phyloP scores from a whole-genome alignment of 30 jellyfish, hydroid and myxozoan species.

The Hydra vulgaris region DNA sequence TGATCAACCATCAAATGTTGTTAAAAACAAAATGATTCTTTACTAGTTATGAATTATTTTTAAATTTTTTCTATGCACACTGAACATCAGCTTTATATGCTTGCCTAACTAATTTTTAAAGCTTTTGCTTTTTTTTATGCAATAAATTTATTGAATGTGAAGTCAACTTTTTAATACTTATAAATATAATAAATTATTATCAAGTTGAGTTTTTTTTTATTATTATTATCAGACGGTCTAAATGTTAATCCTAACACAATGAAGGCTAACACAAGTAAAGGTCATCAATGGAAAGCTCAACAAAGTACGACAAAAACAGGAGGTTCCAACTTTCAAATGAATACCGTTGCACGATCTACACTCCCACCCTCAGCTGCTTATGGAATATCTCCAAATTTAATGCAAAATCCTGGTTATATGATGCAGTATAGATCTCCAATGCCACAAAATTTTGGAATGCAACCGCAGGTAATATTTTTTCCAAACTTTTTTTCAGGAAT shows the following conservation, averaged over 20 bases:
- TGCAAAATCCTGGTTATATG: background rate
- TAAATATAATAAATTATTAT: too few species aligned
- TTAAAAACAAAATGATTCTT: too few species aligned
- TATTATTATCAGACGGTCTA: slow-evolving; percentile 66
- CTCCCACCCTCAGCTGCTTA: slow-evolving; percentile 35
- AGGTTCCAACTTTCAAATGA: slow-evolving; percentile 64
- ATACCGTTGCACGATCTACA: slow-evolving; percentile 53
- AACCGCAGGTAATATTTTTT: background rate
- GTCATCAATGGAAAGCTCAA: slow-evolving; percentile 87
- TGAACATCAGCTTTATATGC: too few species aligned
- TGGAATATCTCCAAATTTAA: background rate
- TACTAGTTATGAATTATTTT: too few species aligned
- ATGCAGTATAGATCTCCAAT: background rate
- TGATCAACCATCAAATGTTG: too few species aligned
- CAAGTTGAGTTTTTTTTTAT: too few species aligned
- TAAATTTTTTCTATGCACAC: too few species aligned
- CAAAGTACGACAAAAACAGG: slow-evolving; percentile 75
- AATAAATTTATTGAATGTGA: too few species aligned
- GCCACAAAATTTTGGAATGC: slow-evolving; percentile 16
- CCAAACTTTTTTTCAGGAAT: too few species aligned
- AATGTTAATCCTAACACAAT: slow-evolving; percentile 51
- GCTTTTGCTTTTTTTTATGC: too few species aligned
- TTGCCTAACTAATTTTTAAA: too few species aligned
- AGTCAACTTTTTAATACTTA: too few species aligned
- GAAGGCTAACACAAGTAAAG: slow-evolving; percentile 53